These are phyloP conservation scores for Serranus cabrilla DNA, from an alignment of 2,797 vertebrate genomes.

Conservation along the genomic window DNA sequence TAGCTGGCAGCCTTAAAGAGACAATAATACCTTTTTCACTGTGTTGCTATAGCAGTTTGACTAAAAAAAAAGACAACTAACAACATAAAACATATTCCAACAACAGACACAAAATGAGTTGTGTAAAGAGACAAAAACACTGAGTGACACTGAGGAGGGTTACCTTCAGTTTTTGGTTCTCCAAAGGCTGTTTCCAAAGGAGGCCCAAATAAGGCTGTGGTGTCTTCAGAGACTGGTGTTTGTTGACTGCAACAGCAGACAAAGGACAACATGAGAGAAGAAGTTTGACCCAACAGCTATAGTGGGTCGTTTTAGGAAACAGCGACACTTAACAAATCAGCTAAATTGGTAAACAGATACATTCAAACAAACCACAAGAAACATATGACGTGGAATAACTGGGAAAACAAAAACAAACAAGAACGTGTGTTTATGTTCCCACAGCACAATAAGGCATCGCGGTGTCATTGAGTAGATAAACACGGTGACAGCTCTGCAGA, in stretches of 20 bases:
- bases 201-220: constrained; percentile 92
- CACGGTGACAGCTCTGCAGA: constrained; percentile 10
- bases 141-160: neutral
- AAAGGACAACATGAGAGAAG: neutral
- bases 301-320: neutral
- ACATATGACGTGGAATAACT: neutral
- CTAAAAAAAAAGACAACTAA: constrained; percentile 21
- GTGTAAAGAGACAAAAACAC: neutral
- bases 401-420: neutral
- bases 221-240: constrained; percentile 85
- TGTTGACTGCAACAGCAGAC: constrained; percentile 82
- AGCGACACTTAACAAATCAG: neutral
- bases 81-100: constrained; percentile 17
- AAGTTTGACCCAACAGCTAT: neutral
- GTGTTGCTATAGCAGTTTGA: constrained; percentile 8
- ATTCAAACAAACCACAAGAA: neutral
- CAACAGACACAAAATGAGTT: constrained; percentile 13
- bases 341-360: neutral
- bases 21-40: neutral
- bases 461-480: neutral
- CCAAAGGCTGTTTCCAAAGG: constrained; percentile 94
- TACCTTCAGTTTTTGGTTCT: constrained; percentile 94
- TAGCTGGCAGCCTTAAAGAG: constrained; percentile 33
- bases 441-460: neutral
- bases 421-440: neutral